Evolutionary conservation across 1,140 invertebrate genomes (phyloP), one percentile per base, ranked within the genome.

Genomic region (Belonocnema kinseyi): DNA sequence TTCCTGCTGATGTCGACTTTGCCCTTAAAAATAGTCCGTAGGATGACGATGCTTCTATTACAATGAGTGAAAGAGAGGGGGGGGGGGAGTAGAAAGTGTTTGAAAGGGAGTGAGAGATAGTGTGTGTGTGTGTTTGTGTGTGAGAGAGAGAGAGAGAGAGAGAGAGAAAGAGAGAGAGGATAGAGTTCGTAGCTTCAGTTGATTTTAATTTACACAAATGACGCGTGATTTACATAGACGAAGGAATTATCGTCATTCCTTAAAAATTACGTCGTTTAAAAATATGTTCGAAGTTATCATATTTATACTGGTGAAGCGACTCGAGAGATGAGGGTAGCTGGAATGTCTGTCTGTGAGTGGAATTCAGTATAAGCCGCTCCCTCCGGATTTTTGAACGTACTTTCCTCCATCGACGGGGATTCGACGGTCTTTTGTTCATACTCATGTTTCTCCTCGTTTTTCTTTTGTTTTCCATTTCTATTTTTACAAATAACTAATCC

Each of bases 171-270:
- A n/a, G n/a, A n/a, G n/a, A n/a, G 17, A 21, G n/a, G 19, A 0
- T 3, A 17, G n/a, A 21, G 13, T 51, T 72, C 13, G 19, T 16
- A 8, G 7, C 50, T 19, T 72, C 70, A 5, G 17, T 71, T 85
- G 53, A 74, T 78, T 83, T 84, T 84, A 88, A 89, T 89, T 90
- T 88, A 90, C 87, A 89, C 77, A 88, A 89, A 88, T 85, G 85
- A 88, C 88, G 88, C 85, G 88, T 80, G 86, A 90, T 90, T 88
- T 89, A 90, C 87, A 90, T 82, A 83, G 83, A 88, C 87, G 87
- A 91, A 91, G 88, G 89, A 90, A 91, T 86, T 91, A 88, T 89
- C 83, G 83, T 85, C 85, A 87, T 88, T 88, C 83, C 84, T 86
- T 89, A 87, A 85, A 82, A 79, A 87, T 85, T 85, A 86, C 83